Conservation (phyloP, 2,113 vertebrate species). For the Pelvicachromis taeniatus region DNA sequence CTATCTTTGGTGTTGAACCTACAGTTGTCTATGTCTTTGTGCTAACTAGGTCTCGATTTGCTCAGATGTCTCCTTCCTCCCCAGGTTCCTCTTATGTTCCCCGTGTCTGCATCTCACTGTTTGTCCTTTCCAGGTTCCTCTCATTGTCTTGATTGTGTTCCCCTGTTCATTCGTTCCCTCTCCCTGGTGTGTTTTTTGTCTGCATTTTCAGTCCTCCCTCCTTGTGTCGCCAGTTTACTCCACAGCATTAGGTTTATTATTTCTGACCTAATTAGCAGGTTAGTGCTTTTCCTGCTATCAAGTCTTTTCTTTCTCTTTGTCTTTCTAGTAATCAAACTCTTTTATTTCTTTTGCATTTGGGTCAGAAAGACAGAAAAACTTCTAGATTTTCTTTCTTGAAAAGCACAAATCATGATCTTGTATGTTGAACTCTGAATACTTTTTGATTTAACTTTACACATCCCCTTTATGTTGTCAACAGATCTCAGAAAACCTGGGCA, state of each 20-base stretch:
- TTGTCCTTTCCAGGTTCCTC: neutral
- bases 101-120: neutral
- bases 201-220: neutral
- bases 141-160: neutral
- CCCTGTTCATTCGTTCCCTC: neutral
- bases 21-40: no score
- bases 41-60: neutral
- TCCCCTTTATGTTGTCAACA: conserved; percentile 37
- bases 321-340: neutral
- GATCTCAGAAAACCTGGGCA: conserved; percentile 89
- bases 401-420: neutral
- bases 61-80: neutral
- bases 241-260: neutral
- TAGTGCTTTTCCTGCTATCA: neutral
- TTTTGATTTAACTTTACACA: neutral
- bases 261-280: neutral
- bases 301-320: neutral
- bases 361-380: neutral
- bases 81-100: neutral
- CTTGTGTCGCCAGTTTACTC: neutral
- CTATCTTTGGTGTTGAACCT: no score
- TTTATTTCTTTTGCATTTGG: neutral
- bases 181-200: neutral
- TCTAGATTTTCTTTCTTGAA: neutral
- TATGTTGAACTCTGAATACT: neutral